These are phyloP conservation scores for Latrodectus geometricus DNA, from an alignment of 1,140 invertebrate species.

Conservation along the genomic window DNA sequence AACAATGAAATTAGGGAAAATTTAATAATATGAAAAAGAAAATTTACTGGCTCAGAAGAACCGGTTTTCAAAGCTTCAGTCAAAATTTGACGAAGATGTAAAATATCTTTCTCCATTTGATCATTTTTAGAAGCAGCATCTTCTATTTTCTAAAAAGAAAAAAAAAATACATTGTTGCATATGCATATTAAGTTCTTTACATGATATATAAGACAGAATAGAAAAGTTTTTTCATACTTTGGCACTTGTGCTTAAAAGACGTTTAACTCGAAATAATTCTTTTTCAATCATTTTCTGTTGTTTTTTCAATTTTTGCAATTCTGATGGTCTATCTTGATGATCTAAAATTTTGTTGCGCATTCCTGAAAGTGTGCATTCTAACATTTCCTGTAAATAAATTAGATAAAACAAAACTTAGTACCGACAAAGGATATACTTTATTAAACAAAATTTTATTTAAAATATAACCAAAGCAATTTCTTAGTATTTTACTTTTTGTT, in stretches of 20 bases:
- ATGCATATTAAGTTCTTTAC: neutral
- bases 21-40: too few species aligned
- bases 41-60: slow-evolving; percentile 29
- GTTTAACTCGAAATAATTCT: slow-evolving; percentile 84
- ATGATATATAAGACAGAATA: neutral
- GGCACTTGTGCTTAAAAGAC: slow-evolving; percentile 87
- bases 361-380: slow-evolving; percentile 80
- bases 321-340: slow-evolving; percentile 74
- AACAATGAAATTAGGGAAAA: too few species aligned
- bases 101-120: slow-evolving; percentile 85
- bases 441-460: too few species aligned
- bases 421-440: too few species aligned
- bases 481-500: too few species aligned
- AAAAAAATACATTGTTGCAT: neutral
- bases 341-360: slow-evolving; percentile 77
- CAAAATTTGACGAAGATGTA: slow-evolving; percentile 85
- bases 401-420: neutral
- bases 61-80: slow-evolving; percentile 74
- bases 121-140: slow-evolving; percentile 69
- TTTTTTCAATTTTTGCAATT: slow-evolving; percentile 78
- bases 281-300: slow-evolving; percentile 82
- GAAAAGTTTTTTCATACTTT: slow-evolving; percentile 75
- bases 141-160: slow-evolving; percentile 43
- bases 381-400: slow-evolving; percentile 74
- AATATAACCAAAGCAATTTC: too few species aligned